Percentiles rank a stretch among this genome's conserved stretches.
phyloP scores from a whole-genome alignment of 64 coral and sea anemone species.

The Montipora sp. region DNA sequence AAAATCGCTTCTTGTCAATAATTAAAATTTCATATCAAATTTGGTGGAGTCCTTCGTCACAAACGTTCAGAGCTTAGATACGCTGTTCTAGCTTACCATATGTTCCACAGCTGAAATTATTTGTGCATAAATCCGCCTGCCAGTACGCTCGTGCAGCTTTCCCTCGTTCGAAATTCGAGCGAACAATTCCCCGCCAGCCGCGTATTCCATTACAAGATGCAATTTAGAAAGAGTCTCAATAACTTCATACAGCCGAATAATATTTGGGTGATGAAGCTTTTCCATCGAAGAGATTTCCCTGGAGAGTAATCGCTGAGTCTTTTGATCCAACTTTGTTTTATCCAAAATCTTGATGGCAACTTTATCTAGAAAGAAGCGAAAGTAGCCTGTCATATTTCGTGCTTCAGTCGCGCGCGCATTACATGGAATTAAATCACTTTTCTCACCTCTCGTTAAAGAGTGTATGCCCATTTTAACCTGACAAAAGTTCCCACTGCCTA shows the following conservation, averaged over 20 bases:
- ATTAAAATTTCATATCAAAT: neutral
- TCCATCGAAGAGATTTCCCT: slow-evolving; percentile 99
- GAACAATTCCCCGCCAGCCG: slow-evolving; percentile 90
- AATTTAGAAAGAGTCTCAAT: slow-evolving; percentile 95
- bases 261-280: slow-evolving; percentile 96
- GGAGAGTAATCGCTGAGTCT: slow-evolving; percentile 92
- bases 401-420: neutral
- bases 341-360: slow-evolving; percentile 98
- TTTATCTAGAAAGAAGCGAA: slow-evolving; percentile 86
- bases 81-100: slow-evolving; percentile 83
- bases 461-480: slow-evolving; percentile 99
- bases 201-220: slow-evolving; percentile 96
- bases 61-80: neutral
- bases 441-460: slow-evolving; percentile 89
- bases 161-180: slow-evolving; percentile 98
- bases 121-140: slow-evolving; percentile 87
- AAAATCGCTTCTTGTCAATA: neutral
- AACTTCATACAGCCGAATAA: slow-evolving; percentile 97
- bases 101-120: slow-evolving; percentile 92
- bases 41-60: neutral
- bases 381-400: neutral
- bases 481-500: slow-evolving; percentile 96
- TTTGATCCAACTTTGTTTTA: slow-evolving; percentile 97
- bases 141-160: slow-evolving; percentile 85
- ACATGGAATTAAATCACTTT: neutral